phyloP scores from a whole-genome alignment of 53 echinoderm and acorn worm species.

The Echinarachnius parma region DNA sequence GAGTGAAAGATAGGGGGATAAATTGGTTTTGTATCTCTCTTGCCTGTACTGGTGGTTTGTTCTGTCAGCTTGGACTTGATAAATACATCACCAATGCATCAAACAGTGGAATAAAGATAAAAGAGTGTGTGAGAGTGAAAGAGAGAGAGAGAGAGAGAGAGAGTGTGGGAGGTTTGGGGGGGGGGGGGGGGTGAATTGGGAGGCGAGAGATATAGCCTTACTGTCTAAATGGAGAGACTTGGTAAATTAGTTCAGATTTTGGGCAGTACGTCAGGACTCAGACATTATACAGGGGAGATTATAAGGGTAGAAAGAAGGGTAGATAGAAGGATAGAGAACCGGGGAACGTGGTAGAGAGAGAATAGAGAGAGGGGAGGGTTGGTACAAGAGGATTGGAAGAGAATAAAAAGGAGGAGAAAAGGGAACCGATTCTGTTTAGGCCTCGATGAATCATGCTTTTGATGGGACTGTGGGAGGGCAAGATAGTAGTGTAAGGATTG shows the following conservation, averaged over 20 bases:
- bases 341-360: neutral
- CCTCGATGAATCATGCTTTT: too few relatives aligned
- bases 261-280: too few relatives aligned
- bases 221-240: too few relatives aligned
- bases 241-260: too few relatives aligned
- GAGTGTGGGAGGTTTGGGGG: neutral
- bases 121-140: neutral
- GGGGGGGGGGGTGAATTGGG: neutral
- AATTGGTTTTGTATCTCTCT: constrained; percentile 50
- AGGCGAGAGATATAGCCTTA: neutral
- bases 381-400: neutral
- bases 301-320: neutral
- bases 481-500: too few relatives aligned
- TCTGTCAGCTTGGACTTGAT: constrained; percentile 58
- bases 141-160: neutral
- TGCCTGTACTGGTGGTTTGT: constrained; percentile 55
- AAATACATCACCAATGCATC: neutral
- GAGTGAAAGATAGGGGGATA: neutral
- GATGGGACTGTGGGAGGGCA: too few relatives aligned
- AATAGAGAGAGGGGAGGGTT: neutral
- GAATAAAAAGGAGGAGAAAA: neutral
- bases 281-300: neutral
- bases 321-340: neutral
- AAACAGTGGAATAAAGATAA: too few relatives aligned
- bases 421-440: too few relatives aligned